These are phyloP conservation scores for Poeciliopsis gracilis DNA, from an alignment of 2,797 vertebrate species.

Conservation along the genomic window DNA sequence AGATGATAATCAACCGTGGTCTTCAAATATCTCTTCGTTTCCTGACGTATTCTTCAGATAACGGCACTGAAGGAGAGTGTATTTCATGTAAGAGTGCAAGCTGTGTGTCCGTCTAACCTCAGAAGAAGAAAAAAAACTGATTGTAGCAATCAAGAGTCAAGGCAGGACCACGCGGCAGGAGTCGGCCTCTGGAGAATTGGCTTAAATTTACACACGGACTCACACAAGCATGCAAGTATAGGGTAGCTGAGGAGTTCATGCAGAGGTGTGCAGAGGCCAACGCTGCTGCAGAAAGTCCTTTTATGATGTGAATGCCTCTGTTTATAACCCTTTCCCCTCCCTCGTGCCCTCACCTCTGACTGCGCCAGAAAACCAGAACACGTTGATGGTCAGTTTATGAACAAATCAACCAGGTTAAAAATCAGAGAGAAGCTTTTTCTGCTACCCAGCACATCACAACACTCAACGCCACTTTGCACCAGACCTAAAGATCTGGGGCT, in stretches of 20 bases:
- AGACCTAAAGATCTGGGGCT: constrained; percentile 5
- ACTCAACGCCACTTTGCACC: not conserved
- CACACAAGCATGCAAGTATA: constrained; percentile 23
- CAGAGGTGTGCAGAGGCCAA: constrained; percentile 22
- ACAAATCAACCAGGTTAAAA: constrained; percentile 25
- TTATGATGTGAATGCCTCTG: constrained; percentile 43
- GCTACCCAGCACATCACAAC: constrained; percentile 4
- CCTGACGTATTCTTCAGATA: constrained; percentile 7
- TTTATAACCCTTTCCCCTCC: constrained; percentile 25
- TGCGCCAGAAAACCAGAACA: constrained; percentile 22
- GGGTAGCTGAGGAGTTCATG: constrained; percentile 21
- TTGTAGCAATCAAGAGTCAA: constrained; percentile 66
- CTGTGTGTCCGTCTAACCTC: constrained; percentile 41
- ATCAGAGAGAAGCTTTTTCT: constrained; percentile 35
- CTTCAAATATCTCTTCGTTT: constrained; percentile 4
- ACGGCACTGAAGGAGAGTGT: not conserved
- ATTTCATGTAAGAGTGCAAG: constrained; percentile 40
- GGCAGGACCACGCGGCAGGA: constrained; percentile 44
- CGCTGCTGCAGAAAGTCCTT: constrained; percentile 23
- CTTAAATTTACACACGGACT: constrained; percentile 49
- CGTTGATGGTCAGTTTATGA: constrained; percentile 36
- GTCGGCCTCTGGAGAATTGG: constrained; percentile 47
- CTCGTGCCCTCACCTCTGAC: constrained; percentile 22
- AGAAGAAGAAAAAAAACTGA: constrained; percentile 41
- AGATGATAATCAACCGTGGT: constrained; percentile 19